Conservation (phyloP, 2,797 vertebrate species). For the Coregonus ussuriensis region DNA sequence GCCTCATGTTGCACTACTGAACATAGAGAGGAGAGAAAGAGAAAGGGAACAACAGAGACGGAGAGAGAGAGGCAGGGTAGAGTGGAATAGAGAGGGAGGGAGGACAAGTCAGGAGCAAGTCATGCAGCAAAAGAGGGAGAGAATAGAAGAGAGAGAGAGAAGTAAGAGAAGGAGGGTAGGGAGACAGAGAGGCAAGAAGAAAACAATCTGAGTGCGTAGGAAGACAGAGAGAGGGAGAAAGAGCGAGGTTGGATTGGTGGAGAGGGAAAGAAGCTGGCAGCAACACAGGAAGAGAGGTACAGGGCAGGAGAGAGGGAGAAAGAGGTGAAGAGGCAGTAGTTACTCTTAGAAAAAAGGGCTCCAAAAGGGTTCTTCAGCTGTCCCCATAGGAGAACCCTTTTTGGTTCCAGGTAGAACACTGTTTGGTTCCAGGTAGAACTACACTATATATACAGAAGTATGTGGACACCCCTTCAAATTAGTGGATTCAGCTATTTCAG, state of each 20-base stretch:
- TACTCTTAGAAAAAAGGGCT: too few species aligned
- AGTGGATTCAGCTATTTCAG: too few species aligned
- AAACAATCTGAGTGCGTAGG: background rate
- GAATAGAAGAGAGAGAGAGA: constrained; percentile 16
- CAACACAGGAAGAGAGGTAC: background rate
- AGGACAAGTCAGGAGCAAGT: constrained; percentile 11
- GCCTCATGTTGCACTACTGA: constrained; percentile 70
- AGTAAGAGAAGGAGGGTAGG: constrained; percentile 28
- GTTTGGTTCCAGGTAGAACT: too few species aligned
- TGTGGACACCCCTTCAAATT: too few species aligned
- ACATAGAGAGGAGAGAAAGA: constrained; percentile 20
- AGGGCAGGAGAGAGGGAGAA: background rate
- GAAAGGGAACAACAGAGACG: constrained; percentile 25
- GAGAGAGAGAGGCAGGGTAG: background rate
- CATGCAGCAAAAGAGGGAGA: constrained; percentile 14
- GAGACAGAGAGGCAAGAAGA: constrained; percentile 15
- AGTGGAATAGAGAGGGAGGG: constrained; percentile 3
- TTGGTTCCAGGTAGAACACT: too few species aligned
- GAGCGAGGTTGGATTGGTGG: constrained; percentile 17
- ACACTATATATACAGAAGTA: too few species aligned
- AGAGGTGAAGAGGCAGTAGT: background rate
- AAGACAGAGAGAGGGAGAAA: constrained; percentile 29
- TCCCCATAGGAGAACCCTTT: too few species aligned
- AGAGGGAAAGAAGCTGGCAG: background rate
- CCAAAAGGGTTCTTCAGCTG: too few species aligned